Conservation (phyloP, 2,113 vertebrate species). For the Paratilapia polleni region DNA sequence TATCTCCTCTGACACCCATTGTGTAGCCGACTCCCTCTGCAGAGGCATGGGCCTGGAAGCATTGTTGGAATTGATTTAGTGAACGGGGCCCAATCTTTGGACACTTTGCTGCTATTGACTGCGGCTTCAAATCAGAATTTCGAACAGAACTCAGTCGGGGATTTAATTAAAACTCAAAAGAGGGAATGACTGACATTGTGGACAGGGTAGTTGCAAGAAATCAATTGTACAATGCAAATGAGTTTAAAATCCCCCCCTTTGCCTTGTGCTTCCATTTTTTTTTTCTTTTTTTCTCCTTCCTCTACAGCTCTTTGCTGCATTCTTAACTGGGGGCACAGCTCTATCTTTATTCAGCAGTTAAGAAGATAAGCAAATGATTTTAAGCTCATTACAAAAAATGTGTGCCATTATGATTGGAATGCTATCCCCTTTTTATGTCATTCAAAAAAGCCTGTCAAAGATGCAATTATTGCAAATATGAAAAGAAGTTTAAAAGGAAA, state of each 20-base stretch:
- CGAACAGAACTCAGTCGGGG: slow-evolving; percentile 71
- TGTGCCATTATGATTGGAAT: slow-evolving; percentile 27
- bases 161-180: slow-evolving; percentile 81
- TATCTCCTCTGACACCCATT: slow-evolving; percentile 60
- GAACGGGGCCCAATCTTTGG: slow-evolving; percentile 71
- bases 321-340: slow-evolving; percentile 23
- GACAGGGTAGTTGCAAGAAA: slow-evolving; percentile 70
- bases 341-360: slow-evolving; percentile 49
- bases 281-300: slow-evolving; percentile 17
- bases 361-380: slow-evolving; percentile 51
- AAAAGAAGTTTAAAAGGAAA: slow-evolving; percentile 3
- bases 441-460: slow-evolving; percentile 21
- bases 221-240: slow-evolving; percentile 74
- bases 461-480: slow-evolving; percentile 15
- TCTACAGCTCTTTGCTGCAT: slow-evolving; percentile 11
- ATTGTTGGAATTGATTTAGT: slow-evolving; percentile 74
- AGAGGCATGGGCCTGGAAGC: slow-evolving; percentile 51
- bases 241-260: slow-evolving; percentile 53
- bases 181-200: slow-evolving; percentile 73
- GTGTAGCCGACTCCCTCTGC: slow-evolving; percentile 53
- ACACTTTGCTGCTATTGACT: slow-evolving; percentile 74
- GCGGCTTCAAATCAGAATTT: slow-evolving; percentile 71
- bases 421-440: slow-evolving; percentile 11
- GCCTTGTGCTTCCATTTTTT: slow-evolving; percentile 38
- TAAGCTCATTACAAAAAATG: slow-evolving; percentile 53